phyloP scores from a whole-genome alignment of 2,113 vertebrate species.

The Mus spicilegus region DNA sequence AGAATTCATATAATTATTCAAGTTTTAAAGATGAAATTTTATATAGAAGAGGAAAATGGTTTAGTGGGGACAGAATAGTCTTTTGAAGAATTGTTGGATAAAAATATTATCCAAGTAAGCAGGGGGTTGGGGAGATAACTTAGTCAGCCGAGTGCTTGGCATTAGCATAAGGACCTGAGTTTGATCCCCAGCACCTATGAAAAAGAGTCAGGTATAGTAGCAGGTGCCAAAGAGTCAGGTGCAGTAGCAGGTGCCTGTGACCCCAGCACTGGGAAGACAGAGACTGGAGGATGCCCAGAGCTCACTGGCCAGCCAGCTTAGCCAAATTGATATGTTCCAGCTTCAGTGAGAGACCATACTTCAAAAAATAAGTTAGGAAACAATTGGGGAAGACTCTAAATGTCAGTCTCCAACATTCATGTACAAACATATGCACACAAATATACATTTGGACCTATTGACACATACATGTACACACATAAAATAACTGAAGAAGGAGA shows the following conservation, averaged over 20 bases:
- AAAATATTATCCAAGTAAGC: background rate
- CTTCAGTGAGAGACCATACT: background rate
- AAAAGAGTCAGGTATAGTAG: background rate
- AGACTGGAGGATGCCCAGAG: background rate
- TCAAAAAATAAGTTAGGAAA: background rate
- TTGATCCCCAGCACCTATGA: background rate
- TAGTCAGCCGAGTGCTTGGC: background rate
- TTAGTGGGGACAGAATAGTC: background rate
- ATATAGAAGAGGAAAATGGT: background rate
- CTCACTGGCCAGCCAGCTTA: background rate
- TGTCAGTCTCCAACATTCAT: background rate
- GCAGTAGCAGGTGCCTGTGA: background rate
- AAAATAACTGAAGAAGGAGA: background rate
- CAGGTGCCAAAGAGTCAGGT: background rate
- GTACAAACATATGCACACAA: too few relatives aligned
- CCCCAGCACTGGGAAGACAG: background rate
- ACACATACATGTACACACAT: background rate
- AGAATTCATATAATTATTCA: background rate
- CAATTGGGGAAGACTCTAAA: background rate
- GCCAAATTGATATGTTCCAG: background rate
- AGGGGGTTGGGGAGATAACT: background rate
- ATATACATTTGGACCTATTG: background rate
- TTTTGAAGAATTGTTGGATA: background rate
- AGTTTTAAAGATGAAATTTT: background rate
- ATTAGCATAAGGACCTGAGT: background rate